Percentiles rank a stretch among this genome's conserved stretches.
Conservation (phyloP, 2,888 invertebrate genomes). For the Drosophila tripunctata region DNA sequence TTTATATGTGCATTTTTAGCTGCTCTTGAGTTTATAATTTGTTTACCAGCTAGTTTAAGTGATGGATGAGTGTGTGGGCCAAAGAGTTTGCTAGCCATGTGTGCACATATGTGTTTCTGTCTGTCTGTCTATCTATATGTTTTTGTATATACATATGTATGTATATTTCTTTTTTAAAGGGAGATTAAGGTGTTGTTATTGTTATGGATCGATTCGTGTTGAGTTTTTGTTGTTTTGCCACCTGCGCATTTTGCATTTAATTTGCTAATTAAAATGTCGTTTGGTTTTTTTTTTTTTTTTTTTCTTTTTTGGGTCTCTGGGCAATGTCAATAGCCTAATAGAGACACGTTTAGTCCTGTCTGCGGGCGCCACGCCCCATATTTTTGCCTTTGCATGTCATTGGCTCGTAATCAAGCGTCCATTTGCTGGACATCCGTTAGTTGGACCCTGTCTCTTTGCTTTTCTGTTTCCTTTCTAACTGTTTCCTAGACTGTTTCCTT, state of each 20-base stretch:
- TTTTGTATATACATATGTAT: neutral
- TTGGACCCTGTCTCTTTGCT: neutral
- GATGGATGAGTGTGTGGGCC: slow-evolving; percentile 33
- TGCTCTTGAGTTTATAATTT: slow-evolving; percentile 14
- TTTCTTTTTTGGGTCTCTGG: too few relatives aligned
- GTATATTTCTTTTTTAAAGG: neutral
- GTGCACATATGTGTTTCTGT: neutral
- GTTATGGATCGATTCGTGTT: slow-evolving; percentile 38
- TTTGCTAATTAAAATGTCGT: slow-evolving; percentile 66
- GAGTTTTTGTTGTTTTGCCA: slow-evolving; percentile 9
- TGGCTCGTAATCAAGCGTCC: slow-evolving; percentile 51
- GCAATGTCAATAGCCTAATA: slow-evolving; percentile 50
- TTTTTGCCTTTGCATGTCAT: slow-evolving; percentile 59
- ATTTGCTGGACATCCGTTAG: slow-evolving; percentile 33
- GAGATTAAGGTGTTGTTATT: slow-evolving; percentile 25
- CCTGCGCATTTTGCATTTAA: slow-evolving; percentile 56
- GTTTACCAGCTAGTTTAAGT: slow-evolving; percentile 31
- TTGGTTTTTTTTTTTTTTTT: too few relatives aligned
- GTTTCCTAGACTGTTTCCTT: slow-evolving; percentile 18
- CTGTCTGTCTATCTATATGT: neutral
- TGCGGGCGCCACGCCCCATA: slow-evolving; percentile 48
- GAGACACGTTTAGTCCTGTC: slow-evolving; percentile 9
- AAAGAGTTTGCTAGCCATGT: slow-evolving; percentile 12
- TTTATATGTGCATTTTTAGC: neutral
- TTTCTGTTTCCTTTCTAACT: neutral